Percentiles rank a stretch among this genome's conserved stretches.
Evolutionary conservation across 2,888 invertebrate species (phyloP).

Genomic region (Dynastes hyllus): DNA sequence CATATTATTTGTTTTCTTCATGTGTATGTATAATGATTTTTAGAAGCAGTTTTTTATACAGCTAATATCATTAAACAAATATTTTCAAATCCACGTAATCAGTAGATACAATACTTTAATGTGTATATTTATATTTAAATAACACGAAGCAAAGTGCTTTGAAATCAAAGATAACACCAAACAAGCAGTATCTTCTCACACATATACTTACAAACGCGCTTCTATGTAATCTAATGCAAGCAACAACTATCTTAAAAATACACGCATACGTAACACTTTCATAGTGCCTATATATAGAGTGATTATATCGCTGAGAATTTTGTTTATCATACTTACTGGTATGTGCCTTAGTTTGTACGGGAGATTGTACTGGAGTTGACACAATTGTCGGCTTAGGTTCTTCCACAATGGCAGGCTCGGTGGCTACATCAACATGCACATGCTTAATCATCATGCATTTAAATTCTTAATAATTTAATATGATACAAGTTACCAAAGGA

Average conservation of each 20-base stretch:
- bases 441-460: conserved; percentile 55
- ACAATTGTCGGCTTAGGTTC: conserved; percentile 50
- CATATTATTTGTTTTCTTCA: no score
- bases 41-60: no score
- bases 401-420: conserved; percentile 48
- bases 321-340: conserved; percentile 56
- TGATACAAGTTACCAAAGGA: conserved; percentile 49
- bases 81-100: no score
- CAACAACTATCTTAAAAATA: neutral
- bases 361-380: conserved; percentile 51
- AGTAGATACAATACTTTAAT: no score
- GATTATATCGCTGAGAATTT: conserved; percentile 34
- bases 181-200: no score
- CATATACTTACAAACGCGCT: no score
- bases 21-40: no score
- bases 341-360: conserved; percentile 56
- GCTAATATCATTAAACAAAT: no score
- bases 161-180: no score
- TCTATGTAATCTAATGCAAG: conserved; percentile 16
- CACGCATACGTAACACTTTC: neutral
- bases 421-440: conserved; percentile 59
- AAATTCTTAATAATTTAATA: conserved; percentile 51
- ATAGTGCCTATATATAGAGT: conserved; percentile 13
- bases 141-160: no score
- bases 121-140: no score